Evolutionary conservation across 2,888 invertebrate genomes (phyloP).

Genomic region (Drosophila algonquin): DNA sequence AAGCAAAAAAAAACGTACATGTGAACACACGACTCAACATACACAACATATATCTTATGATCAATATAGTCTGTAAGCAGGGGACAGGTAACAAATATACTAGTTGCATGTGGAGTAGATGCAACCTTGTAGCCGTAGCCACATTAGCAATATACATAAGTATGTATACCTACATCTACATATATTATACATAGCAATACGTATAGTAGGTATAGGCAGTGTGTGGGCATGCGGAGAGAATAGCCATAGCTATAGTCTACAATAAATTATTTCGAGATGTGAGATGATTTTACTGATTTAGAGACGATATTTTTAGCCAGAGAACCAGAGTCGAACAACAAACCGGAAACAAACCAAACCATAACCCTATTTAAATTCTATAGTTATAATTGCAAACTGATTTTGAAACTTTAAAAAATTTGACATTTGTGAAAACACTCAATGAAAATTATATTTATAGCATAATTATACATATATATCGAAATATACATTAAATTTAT

Average conservation of each 20-base stretch:
- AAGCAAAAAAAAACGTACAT: neutral
- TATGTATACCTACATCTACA: conserved; percentile 1
- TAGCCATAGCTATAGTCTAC: conserved; percentile 7
- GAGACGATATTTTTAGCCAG: conserved; percentile 31
- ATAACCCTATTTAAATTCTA: conserved; percentile 35
- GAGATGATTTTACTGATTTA: conserved; percentile 34
- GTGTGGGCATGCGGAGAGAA: conserved; percentile 2
- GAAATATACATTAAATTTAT: conserved; percentile 29
- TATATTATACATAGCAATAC: neutral
- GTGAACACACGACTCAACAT: neutral
- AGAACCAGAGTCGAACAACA: conserved; percentile 15
- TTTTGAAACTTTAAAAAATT: conserved; percentile 29
- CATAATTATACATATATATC: conserved; percentile 46
- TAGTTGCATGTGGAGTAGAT: conserved; percentile 44
- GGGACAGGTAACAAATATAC: conserved; percentile 34
- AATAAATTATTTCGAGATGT: conserved; percentile 13
- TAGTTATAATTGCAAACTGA: conserved; percentile 35
- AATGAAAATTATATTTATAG: conserved; percentile 39
- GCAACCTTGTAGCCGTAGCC: conserved; percentile 38
- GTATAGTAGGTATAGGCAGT: conserved; percentile 2
- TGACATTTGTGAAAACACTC: conserved; percentile 8
- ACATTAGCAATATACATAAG: conserved; percentile 11
- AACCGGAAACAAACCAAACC: neutral
- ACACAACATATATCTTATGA: conserved; percentile 39
- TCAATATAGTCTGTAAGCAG: conserved; percentile 44